Evolutionary conservation across 2,888 invertebrate genomes (phyloP).

Genomic region (Microctonus hyperodae): DNA sequence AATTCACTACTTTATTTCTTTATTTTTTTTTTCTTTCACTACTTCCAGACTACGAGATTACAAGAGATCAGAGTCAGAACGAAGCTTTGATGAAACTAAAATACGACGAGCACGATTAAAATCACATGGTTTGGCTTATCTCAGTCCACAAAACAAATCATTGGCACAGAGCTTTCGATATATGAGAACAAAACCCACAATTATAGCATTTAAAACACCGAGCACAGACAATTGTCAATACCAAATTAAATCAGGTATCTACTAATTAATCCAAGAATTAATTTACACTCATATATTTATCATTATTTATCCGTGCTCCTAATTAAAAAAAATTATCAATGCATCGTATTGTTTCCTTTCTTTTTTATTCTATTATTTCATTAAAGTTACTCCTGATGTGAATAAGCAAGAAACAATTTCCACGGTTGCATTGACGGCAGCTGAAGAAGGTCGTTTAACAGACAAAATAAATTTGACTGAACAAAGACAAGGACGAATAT

Average conservation of each 20-base stretch:
- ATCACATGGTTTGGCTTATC: slow-evolving; percentile 73
- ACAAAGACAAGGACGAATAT: slow-evolving; percentile 31
- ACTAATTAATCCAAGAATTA: not conserved
- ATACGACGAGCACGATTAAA: slow-evolving; percentile 71
- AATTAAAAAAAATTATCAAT: not conserved
- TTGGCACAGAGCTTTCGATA: slow-evolving; percentile 88
- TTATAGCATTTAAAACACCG: slow-evolving; percentile 87
- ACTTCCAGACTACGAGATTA: slow-evolving; percentile 72
- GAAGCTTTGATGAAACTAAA: slow-evolving; percentile 75
- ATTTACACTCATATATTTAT: not conserved
- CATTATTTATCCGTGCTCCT: no score
- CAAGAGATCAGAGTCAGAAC: slow-evolving; percentile 81
- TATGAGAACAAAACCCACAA: slow-evolving; percentile 87
- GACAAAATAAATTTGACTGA: slow-evolving; percentile 49
- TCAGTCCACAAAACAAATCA: slow-evolving; percentile 80
- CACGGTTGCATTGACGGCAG: slow-evolving; percentile 59
- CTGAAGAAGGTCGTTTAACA: slow-evolving; percentile 69
- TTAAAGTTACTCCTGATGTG: not conserved
- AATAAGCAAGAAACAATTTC: not conserved
- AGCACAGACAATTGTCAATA: slow-evolving; percentile 75
- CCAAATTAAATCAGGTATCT: slow-evolving; percentile 32
- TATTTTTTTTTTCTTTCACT: slow-evolving; percentile 20
- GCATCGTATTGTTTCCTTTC: not conserved
- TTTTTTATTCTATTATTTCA: not conserved
- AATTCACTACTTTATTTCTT: not conserved